Base-by-base conservation (phyloP, 23 tunicate genomes). In the Diplosoma virens region DNA sequence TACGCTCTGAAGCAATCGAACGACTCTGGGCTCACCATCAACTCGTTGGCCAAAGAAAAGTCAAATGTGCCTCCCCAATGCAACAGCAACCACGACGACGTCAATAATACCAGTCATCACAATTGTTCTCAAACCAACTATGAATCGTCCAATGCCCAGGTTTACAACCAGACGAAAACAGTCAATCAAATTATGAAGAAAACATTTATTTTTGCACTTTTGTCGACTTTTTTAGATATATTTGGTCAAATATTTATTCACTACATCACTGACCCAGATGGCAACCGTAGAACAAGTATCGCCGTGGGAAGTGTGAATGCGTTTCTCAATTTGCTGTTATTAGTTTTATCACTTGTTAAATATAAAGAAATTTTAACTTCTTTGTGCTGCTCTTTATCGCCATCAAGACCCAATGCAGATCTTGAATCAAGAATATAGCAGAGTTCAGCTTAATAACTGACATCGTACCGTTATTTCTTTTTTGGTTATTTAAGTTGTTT, bases 1-100 rank as follows among this genome's bases (percentile, higher is more conserved):
- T 86, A 86, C 68, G 86, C 93, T 2, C 78, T 72, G 1, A 34
- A 72, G 25, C 69, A 61, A 61, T 27, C 69, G 6, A 61, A 55
- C 17, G 23, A n/a, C 23, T n/a, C 23, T 9, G 23, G 4, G 17
- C 4, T 5, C 61, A 18, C n/a, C n/a, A n/a, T n/a, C n/a, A n/a
- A n/a, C n/a, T n/a, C n/a, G n/a, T n/a, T n/a, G n/a, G n/a, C n/a
- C n/a, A n/a, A n/a, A n/a, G n/a, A n/a, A n/a, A n/a, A n/a, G n/a
- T n/a, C n/a, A n/a, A n/a, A n/a, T n/a, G n/a, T n/a, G n/a, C n/a
- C n/a, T n/a, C n/a, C n/a, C n/a, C n/a, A n/a, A n/a, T n/a, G n/a
- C n/a, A n/a, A n/a, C n/a, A n/a, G n/a, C n/a, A n/a, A n/a, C n/a
- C n/a, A n/a, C n/a, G n/a, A n/a, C n/a, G n/a, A n/a, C n/a, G n/a